phyloP scores from a whole-genome alignment of 2,888 invertebrate genomes.

The Neoscelio sp. region DNA sequence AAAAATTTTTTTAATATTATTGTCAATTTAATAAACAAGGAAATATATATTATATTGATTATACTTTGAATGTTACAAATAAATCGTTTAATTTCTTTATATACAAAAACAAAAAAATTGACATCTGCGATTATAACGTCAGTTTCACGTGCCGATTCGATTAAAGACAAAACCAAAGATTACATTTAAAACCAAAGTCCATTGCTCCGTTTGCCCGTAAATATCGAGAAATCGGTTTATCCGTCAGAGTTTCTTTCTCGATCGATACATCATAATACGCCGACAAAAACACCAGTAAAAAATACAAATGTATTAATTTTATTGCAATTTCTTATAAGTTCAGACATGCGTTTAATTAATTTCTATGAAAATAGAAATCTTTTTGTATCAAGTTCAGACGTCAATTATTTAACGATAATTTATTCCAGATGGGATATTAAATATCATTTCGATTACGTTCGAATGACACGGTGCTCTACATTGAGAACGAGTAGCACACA shows the following conservation, averaged over 20 bases:
- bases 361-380: conserved; percentile 3
- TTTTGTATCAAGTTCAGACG: not conserved
- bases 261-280: conserved; percentile 5
- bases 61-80: too few species aligned
- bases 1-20: too few species aligned
- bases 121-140: too few species aligned
- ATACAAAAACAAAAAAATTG: not conserved
- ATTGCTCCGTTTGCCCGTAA: not conserved
- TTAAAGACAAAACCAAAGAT: too few species aligned
- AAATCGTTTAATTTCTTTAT: too few species aligned
- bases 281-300: not conserved
- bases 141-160: too few species aligned
- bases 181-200: too few species aligned
- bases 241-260: conserved; percentile 1
- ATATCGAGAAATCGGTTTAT: too few species aligned
- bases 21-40: too few species aligned
- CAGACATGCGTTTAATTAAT: not conserved
- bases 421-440: conserved; percentile 28
- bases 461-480: conserved; percentile 30
- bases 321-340: not conserved
- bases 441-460: conserved; percentile 28
- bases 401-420: conserved; percentile 15
- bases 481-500: conserved; percentile 12
- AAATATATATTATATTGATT: too few species aligned
- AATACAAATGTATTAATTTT: not conserved